Percentiles rank a stretch among this genome's conserved stretches.
These are phyloP conservation scores for Fulmarus glacialis DNA, from an alignment of 2,113 vertebrate genomes.

Conservation along the genomic window DNA sequence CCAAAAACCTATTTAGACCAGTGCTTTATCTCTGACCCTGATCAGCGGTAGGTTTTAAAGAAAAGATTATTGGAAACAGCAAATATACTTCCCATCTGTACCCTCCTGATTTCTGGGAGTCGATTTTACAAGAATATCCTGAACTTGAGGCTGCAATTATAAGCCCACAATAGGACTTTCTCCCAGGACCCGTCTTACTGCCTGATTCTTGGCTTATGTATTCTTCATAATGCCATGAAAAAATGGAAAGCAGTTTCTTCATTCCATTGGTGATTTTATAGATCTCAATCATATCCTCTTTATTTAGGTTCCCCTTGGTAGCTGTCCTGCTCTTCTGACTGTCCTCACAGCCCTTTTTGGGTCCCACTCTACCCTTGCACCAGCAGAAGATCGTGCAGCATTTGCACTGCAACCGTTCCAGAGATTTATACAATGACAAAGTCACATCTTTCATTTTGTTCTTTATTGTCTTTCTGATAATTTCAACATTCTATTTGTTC, in stretches of 20 bases:
- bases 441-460: neutral
- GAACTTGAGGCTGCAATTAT: neutral
- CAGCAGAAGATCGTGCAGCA: fast-evolving
- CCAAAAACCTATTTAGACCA: neutral
- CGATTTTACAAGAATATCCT: neutral
- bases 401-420: neutral
- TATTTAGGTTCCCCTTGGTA: neutral
- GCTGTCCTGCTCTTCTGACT: fast-evolving
- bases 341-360: neutral
- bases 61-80: neutral
- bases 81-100: neutral
- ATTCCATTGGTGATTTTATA: neutral
- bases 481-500: constrained; percentile 30
- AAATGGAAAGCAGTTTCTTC: neutral
- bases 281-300: neutral
- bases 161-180: neutral
- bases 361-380: neutral
- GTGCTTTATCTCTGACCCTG: neutral
- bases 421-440: neutral
- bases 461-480: neutral
- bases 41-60: fast-evolving
- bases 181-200: neutral
- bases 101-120: neutral
- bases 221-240: neutral
- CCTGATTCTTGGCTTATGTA: neutral